These are phyloP conservation scores for Galerucella pusilla DNA, from an alignment of 2,888 invertebrate species.

Conservation along the genomic window DNA sequence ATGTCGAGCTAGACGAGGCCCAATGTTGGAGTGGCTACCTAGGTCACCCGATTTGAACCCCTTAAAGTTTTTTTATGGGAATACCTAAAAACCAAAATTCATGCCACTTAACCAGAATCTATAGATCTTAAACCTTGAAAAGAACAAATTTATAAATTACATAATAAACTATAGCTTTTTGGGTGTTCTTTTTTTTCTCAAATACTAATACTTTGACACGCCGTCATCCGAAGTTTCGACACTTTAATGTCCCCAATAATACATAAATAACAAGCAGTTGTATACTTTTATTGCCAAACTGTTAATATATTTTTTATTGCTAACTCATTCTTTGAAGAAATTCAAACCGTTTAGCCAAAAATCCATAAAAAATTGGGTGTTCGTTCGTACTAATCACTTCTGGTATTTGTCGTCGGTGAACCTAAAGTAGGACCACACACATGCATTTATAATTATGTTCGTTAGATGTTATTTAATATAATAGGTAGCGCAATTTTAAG, in stretches of 20 bases:
- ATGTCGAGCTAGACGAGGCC: no score
- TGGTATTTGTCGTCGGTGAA: constrained; percentile 11
- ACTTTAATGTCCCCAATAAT: neutral
- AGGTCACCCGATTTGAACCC: no score
- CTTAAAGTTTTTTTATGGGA: no score
- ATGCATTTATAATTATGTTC: neutral
- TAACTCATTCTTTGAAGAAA: constrained; percentile 11
- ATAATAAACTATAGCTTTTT: no score
- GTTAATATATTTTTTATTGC: constrained; percentile 16
- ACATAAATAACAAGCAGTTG: neutral
- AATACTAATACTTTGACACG: no score
- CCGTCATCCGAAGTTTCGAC: neutral
- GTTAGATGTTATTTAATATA: neutral
- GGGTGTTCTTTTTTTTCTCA: no score
- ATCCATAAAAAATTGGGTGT: constrained; percentile 16
- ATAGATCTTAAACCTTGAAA: no score
- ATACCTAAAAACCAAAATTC: no score
- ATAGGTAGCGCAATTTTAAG: neutral
- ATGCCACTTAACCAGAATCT: no score
- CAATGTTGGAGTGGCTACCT: no score
- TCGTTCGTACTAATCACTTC: constrained; percentile 12
- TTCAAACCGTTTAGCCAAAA: constrained; percentile 8
- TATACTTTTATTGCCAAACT: neutral
- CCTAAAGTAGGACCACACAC: constrained; percentile 11
- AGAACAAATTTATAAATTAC: no score